Conservation (phyloP, 1,140 invertebrate genomes). For the Zaprionus lachaisei region DNA sequence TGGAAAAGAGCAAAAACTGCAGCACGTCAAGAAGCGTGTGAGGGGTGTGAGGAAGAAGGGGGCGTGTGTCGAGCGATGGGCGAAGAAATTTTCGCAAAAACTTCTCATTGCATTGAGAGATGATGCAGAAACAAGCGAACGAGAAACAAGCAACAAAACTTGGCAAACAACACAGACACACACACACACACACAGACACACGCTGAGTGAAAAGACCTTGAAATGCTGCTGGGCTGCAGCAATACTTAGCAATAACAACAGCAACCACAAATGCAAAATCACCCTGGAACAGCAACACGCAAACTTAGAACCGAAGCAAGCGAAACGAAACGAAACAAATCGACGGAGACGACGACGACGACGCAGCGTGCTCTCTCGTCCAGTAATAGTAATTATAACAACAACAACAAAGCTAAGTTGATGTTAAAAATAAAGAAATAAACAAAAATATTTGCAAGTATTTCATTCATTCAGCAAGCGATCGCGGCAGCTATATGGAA, state of each 20-base stretch:
- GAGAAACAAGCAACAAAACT: constrained; percentile 59
- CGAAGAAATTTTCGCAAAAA: constrained; percentile 75
- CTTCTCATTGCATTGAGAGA: constrained; percentile 68
- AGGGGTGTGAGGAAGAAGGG: constrained; percentile 8
- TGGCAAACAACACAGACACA: constrained; percentile 67
- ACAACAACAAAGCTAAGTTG: constrained; percentile 36
- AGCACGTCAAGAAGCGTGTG: constrained; percentile 22
- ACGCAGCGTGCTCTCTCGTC: constrained; percentile 33
- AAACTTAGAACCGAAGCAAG: constrained; percentile 78
- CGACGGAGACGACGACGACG: constrained; percentile 45
- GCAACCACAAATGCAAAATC: constrained; percentile 73
- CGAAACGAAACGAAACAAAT: constrained; percentile 70
- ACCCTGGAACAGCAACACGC: constrained; percentile 77
- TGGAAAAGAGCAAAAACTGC: constrained; percentile 81
- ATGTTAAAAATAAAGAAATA: constrained; percentile 69
- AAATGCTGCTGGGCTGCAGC: constrained; percentile 63
- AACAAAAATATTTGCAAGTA: constrained; percentile 64
- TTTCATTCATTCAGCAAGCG: constrained; percentile 35
- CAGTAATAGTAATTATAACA: constrained; percentile 40
- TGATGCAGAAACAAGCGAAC: constrained; percentile 71
- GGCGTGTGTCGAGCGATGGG: constrained; percentile 39
- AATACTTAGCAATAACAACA: constrained; percentile 28
- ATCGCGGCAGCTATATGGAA: constrained; percentile 1
- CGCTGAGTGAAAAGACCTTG: constrained; percentile 71
- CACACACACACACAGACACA: neutral